Evolutionary conservation across 92 coral and sea anemone species (phyloP).

Genomic region (Chrysogorgia sp.): DNA sequence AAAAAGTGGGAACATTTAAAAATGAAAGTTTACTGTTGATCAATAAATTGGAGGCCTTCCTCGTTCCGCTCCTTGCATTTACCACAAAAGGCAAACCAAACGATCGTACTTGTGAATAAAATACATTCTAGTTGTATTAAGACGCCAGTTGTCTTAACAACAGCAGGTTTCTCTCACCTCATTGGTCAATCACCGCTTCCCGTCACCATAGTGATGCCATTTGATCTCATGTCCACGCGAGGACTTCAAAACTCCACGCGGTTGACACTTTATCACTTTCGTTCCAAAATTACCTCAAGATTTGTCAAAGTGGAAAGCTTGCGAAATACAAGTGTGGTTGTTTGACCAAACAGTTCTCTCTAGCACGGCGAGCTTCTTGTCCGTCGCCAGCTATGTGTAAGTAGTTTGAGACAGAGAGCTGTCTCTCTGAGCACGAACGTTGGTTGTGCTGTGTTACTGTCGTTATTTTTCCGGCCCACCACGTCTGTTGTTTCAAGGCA

Average conservation of each 20-base stretch:
- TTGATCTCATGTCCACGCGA: slow-evolving; percentile 37
- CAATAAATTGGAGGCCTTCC: too few relatives aligned
- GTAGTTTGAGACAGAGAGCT: neutral
- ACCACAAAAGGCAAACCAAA: slow-evolving; percentile 28
- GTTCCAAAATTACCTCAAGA: slow-evolving; percentile 1
- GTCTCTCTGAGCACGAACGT: too few relatives aligned
- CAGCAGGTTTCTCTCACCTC: neutral
- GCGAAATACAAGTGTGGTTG: neutral
- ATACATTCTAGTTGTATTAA: slow-evolving; percentile 16
- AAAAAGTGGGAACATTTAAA: too few relatives aligned
- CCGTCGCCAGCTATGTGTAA: neutral
- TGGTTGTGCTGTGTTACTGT: neutral
- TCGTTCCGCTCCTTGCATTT: slow-evolving; percentile 38
- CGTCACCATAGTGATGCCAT: slow-evolving; percentile 16
- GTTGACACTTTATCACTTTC: slow-evolving; percentile 37
- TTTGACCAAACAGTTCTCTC: neutral
- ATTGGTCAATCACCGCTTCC: slow-evolving; percentile 43
- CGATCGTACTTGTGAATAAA: slow-evolving; percentile 25
- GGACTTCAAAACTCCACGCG: slow-evolving; percentile 30
- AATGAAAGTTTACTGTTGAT: too few relatives aligned
- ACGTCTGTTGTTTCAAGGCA: too few relatives aligned
- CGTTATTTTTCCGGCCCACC: neutral
- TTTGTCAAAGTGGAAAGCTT: neutral
- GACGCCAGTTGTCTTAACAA: slow-evolving; percentile 46
- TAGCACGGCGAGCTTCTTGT: neutral